phyloP scores from a whole-genome alignment of 2,797 vertebrate species.

The Holocentrus rufus region DNA sequence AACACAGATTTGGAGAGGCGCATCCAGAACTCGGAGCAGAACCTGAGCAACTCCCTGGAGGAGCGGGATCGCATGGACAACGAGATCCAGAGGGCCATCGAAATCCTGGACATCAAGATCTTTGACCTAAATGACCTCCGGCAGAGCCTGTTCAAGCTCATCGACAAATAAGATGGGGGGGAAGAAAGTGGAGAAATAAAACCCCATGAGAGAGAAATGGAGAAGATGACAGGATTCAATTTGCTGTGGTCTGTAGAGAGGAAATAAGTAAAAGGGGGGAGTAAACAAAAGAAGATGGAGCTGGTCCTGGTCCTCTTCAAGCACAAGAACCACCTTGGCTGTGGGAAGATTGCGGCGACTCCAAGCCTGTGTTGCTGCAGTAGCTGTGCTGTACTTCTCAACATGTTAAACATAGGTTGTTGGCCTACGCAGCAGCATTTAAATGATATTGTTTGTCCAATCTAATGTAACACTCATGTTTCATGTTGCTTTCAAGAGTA shows the following conservation, averaged over 20 bases:
- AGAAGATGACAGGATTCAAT: conserved; percentile 10
- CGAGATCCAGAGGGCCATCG: conserved; percentile 88
- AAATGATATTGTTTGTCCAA: conserved; percentile 45
- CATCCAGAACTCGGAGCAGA: conserved; percentile 87
- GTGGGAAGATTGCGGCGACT: conserved; percentile 27
- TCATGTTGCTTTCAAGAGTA: conserved; percentile 65
- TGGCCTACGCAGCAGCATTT: conserved; percentile 40
- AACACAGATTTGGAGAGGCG: conserved; percentile 89
- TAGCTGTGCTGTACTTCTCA: conserved; percentile 26
- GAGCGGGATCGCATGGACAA: conserved; percentile 86
- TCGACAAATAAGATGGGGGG: conserved; percentile 84
- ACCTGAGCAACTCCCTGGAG: conserved; percentile 76
- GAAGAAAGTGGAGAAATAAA: not conserved
- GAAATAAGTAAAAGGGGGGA: conserved; percentile 1
- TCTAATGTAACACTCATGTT: conserved; percentile 52
- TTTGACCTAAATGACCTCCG: conserved; percentile 94
- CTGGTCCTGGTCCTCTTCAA: conserved; percentile 47
- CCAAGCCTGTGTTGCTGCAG: conserved; percentile 37
- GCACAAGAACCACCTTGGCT: conserved; percentile 55
- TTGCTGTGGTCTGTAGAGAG: not conserved
- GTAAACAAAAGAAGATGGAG: conserved; percentile 37
- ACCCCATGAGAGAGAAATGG: not conserved
- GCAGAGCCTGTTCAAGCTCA: conserved; percentile 91
- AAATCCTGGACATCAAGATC: conserved; percentile 95
- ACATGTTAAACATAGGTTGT: conserved; percentile 27